A percentile compares a stretch with the other conserved stretches of the same genome.
Evolutionary conservation across 1,140 invertebrate genomes (phyloP).

Genomic region (Pachyrhynchus sulphureomaculatus): DNA sequence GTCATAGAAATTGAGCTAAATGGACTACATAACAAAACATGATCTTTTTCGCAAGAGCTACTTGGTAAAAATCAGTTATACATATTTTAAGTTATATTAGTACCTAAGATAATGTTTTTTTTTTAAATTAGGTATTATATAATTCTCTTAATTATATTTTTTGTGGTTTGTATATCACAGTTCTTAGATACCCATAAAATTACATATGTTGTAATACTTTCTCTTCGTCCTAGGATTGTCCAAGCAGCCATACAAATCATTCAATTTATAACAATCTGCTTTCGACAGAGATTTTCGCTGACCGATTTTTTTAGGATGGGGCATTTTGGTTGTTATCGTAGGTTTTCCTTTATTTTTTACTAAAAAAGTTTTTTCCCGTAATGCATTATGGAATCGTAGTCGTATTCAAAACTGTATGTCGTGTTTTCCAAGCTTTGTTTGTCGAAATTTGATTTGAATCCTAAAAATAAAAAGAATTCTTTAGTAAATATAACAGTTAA

Average conservation of each 20-base stretch:
- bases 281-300: conserved; percentile 63
- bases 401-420: conserved; percentile 66
- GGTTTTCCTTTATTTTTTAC: conserved; percentile 58
- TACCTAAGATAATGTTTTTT: no score
- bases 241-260: conserved; percentile 68
- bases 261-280: conserved; percentile 71
- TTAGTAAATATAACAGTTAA: no score
- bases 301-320: conserved; percentile 55
- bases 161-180: no score
- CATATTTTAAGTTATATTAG: no score
- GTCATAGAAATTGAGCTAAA: no score
- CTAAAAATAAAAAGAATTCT: conserved; percentile 52
- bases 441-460: conserved; percentile 61
- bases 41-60: no score
- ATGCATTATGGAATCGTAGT: conserved; percentile 75
- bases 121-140: no score
- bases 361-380: conserved; percentile 63
- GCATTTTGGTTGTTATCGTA: conserved; percentile 62
- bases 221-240: conserved; percentile 54
- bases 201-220: conserved; percentile 65
- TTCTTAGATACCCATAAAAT: conserved; percentile 55
- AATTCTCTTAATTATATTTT: no score
- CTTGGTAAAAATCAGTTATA: no score
- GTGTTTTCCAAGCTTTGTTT: conserved; percentile 64
- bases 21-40: no score